These are phyloP conservation scores for Cloeon dipterum DNA, from an alignment of 2,888 invertebrate species.

Conservation along the genomic window DNA sequence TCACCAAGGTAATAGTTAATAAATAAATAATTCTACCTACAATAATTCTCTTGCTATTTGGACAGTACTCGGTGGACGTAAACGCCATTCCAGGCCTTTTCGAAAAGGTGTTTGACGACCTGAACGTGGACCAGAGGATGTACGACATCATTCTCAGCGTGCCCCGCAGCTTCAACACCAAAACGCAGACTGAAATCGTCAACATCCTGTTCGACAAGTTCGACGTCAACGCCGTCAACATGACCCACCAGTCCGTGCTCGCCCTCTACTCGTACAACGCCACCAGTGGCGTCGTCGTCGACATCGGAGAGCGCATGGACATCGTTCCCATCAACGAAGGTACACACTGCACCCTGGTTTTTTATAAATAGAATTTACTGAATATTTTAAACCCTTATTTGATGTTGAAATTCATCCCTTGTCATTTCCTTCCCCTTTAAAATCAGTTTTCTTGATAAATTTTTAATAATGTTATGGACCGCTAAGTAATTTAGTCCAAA, in stretches of 20 bases:
- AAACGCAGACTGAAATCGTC: constrained; percentile 19
- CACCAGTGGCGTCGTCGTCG: constrained; percentile 30
- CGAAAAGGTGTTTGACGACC: constrained; percentile 22
- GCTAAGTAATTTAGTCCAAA: too few species aligned
- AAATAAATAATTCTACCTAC: too few species aligned
- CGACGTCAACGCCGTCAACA: constrained; percentile 19
- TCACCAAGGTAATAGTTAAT: constrained; percentile 18
- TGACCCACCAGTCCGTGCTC: constrained; percentile 27
- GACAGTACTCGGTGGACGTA: constrained; percentile 19
- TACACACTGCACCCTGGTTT: constrained; percentile 10
- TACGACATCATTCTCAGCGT: constrained; percentile 21
- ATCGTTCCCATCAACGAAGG: constrained; percentile 30
- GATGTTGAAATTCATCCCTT: too few species aligned
- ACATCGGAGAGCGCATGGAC: constrained; percentile 29
- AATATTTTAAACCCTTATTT: too few species aligned
- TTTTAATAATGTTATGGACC: too few species aligned
- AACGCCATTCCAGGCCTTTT: constrained; percentile 22
- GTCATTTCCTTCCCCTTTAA: not conserved
- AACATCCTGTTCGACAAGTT: constrained; percentile 18
- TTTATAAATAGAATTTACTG: too few species aligned
- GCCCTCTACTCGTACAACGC: constrained; percentile 30
- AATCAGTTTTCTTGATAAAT: not conserved
- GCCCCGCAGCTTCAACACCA: constrained; percentile 20
- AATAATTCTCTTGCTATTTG: not conserved
- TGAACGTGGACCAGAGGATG: constrained; percentile 20